These are phyloP conservation scores for Bradypodion pumilum DNA, from an alignment of 2,797 vertebrate species.

Conservation along the genomic window DNA sequence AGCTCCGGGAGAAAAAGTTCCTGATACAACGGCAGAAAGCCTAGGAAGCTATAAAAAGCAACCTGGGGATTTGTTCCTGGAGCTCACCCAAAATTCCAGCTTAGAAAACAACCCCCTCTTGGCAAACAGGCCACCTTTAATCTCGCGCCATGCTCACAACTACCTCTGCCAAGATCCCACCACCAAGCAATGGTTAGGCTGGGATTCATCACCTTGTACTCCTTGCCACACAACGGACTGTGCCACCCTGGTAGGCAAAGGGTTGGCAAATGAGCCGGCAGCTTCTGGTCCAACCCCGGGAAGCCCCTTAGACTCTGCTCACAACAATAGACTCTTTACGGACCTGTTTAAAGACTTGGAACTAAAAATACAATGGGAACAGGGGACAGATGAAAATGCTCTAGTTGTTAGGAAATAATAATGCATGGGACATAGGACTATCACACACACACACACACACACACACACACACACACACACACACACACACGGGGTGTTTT, in stretches of 20 bases:
- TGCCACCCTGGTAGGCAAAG: not conserved
- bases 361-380: constrained; percentile 73
- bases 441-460: too few species aligned
- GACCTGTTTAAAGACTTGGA: constrained; percentile 70
- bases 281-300: accelerated
- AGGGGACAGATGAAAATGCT: constrained; percentile 11
- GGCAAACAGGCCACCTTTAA: not conserved
- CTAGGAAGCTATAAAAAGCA: constrained; percentile 46
- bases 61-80: constrained; percentile 10
- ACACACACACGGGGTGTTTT: too few species aligned
- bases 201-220: not conserved
- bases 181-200: not conserved
- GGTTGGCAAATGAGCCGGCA: not conserved
- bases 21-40: not conserved
- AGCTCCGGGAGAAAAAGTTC: not conserved
- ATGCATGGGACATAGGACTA: not conserved
- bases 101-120: constrained; percentile 33
- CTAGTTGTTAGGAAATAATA: constrained; percentile 9
- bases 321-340: not conserved
- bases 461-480: too few species aligned
- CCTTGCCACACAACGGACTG: not conserved
- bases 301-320: accelerated
- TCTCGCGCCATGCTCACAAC: accelerated
- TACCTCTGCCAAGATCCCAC: accelerated
- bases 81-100: not conserved